phyloP scores from a whole-genome alignment of 2,113 vertebrate genomes.

The Aspiorhynchus laticeps region DNA sequence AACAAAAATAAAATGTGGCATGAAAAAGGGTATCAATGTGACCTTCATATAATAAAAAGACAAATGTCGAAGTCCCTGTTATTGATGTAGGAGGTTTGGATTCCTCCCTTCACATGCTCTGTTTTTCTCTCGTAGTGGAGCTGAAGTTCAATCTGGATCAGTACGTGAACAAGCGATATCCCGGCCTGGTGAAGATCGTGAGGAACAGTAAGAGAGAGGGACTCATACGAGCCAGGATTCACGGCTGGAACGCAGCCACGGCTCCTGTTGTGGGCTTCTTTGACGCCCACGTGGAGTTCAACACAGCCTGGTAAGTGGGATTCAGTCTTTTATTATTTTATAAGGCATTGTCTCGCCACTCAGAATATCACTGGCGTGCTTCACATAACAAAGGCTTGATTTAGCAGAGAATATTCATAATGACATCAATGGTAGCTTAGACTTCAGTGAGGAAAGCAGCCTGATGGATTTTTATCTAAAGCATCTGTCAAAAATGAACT shows the following conservation, averaged over 20 bases:
- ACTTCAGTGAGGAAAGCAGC: background rate
- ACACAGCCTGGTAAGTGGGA: conserved; percentile 89
- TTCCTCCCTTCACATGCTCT: background rate
- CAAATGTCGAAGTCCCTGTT: background rate
- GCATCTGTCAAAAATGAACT: conserved; percentile 9
- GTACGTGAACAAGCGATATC: conserved; percentile 91
- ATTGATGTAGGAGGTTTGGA: background rate
- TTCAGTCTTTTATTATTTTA: conserved; percentile 31
- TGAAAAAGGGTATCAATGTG: background rate
- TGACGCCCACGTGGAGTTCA: conserved; percentile 97
- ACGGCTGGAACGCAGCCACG: conserved; percentile 93
- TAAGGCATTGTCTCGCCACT: conserved; percentile 39
- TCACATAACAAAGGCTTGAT: background rate
- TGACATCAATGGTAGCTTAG: conserved; percentile 14
- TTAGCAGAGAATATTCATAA: conserved; percentile 9
- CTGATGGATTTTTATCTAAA: background rate
- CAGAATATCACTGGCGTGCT: background rate
- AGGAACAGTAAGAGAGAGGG: conserved; percentile 92
- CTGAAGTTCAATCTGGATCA: conserved; percentile 95
- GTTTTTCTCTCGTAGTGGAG: conserved; percentile 79
- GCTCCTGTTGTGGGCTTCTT: conserved; percentile 93
- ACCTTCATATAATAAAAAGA: background rate
- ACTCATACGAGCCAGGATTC: conserved; percentile 93
- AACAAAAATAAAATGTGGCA: background rate
- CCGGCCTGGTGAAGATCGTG: conserved; percentile 93